phyloP scores from a whole-genome alignment of 2,797 vertebrate genomes.

The Aphelocoma californica region DNA sequence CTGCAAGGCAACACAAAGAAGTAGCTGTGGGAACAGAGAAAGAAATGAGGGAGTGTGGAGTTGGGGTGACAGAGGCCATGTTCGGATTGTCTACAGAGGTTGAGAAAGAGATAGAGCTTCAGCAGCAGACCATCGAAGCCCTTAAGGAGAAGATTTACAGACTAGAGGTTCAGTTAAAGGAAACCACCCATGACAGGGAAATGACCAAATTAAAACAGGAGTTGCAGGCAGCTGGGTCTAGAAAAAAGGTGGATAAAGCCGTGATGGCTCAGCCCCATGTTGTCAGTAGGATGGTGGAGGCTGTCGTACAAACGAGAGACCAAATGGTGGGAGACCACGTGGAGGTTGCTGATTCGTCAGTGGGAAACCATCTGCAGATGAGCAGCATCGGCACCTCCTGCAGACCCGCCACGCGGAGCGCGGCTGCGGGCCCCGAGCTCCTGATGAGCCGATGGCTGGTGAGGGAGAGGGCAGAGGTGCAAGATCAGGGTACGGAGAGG shows the following conservation, averaged over 20 bases:
- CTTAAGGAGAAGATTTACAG: constrained; percentile 95
- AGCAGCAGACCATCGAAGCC: constrained; percentile 92
- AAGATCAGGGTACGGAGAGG: constrained; percentile 76
- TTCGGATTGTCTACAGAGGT: constrained; percentile 87
- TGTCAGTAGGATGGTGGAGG: constrained; percentile 84
- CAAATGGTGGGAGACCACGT: constrained; percentile 83
- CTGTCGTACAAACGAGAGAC: constrained; percentile 79
- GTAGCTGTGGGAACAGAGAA: constrained; percentile 79
- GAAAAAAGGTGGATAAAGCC: constrained; percentile 90
- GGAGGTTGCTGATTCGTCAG: constrained; percentile 68
- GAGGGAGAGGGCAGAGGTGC: constrained; percentile 75
- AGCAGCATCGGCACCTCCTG: constrained; percentile 79
- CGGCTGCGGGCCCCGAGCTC: constrained; percentile 79
- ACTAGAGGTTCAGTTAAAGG: constrained; percentile 91
- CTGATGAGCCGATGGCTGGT: constrained; percentile 88
- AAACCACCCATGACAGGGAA: constrained; percentile 91
- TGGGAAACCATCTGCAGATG: constrained; percentile 70
- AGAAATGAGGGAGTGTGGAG: constrained; percentile 73
- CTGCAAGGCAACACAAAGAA: constrained; percentile 70
- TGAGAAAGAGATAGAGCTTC: constrained; percentile 91
- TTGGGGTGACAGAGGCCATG: constrained; percentile 90
- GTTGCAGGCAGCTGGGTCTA: constrained; percentile 88
- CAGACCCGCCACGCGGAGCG: constrained; percentile 67
- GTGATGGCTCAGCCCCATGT: constrained; percentile 80
- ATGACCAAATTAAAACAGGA: constrained; percentile 97